A percentile compares a stretch with the other conserved stretches of the same genome.
phyloP scores from a whole-genome alignment of 2,888 invertebrate species.

The Amitus sp. region DNA sequence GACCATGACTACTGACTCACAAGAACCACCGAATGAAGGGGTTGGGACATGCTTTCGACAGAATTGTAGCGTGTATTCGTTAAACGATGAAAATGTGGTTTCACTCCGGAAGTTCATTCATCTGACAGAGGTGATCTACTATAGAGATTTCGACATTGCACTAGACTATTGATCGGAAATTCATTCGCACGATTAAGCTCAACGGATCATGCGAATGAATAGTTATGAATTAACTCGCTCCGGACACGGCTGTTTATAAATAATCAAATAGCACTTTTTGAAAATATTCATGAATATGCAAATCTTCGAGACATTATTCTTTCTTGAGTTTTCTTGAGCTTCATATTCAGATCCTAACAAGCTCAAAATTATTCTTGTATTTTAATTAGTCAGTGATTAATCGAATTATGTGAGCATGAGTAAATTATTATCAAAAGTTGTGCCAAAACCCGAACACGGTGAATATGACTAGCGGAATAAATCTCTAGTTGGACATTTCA shows the following conservation, averaged over 20 bases:
- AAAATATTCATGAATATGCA: too few species aligned
- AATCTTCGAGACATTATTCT: too few species aligned
- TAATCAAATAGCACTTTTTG: too few species aligned
- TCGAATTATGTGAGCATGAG: too few species aligned
- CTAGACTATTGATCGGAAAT: slow-evolving; percentile 29
- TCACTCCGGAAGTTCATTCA: slow-evolving; percentile 34
- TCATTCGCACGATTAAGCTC: slow-evolving; percentile 22
- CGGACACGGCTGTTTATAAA: slow-evolving; percentile 14
- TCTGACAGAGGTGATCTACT: slow-evolving; percentile 34
- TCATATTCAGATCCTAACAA: too few species aligned
- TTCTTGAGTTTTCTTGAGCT: too few species aligned
- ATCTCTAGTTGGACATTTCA: too few species aligned
- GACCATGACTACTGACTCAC: slow-evolving; percentile 53
- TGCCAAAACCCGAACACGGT: too few species aligned
- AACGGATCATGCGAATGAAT: slow-evolving; percentile 24
- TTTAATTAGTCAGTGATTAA: too few species aligned
- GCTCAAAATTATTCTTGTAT: too few species aligned
- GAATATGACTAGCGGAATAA: too few species aligned
- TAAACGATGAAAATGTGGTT: slow-evolving; percentile 39
- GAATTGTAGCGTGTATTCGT: slow-evolving; percentile 35
- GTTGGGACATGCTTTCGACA: slow-evolving; percentile 35
- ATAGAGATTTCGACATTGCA: slow-evolving; percentile 34
- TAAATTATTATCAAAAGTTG: too few species aligned
- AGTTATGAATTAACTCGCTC: slow-evolving; percentile 2
- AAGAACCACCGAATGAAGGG: slow-evolving; percentile 28